Evolutionary conservation across 2,888 invertebrate species (phyloP).

Genomic region (Thumatha senex): DNA sequence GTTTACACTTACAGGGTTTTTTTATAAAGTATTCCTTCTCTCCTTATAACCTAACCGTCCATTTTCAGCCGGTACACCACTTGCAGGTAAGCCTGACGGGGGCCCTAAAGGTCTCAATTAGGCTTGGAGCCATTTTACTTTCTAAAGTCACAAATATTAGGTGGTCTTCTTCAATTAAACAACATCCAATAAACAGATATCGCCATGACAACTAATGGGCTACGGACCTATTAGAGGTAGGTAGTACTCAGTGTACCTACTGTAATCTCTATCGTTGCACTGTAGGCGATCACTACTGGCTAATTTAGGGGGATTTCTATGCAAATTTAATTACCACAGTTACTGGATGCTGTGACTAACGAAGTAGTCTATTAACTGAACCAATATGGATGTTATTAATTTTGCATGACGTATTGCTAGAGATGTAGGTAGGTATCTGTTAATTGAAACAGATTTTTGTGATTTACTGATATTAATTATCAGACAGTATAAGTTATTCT

Average conservation of each 20-base stretch:
- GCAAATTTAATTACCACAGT: conserved; percentile 68
- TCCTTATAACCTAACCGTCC: too few relatives aligned
- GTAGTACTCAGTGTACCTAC: conserved; percentile 19
- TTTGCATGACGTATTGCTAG: conserved; percentile 42
- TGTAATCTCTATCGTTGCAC: conserved; percentile 28
- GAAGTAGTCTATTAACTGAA: conserved; percentile 54
- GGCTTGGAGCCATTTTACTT: too few relatives aligned
- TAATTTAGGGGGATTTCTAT: conserved; percentile 73
- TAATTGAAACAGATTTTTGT: too few relatives aligned
- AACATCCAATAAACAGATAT: neutral
- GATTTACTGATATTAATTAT: too few relatives aligned
- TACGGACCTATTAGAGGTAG: conserved; percentile 12
- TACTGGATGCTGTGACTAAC: conserved; percentile 52
- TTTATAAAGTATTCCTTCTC: too few relatives aligned
- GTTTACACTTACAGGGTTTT: too few relatives aligned
- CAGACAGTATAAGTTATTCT: too few relatives aligned
- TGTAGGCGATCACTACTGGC: conserved; percentile 35
- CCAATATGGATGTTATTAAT: conserved; percentile 47
- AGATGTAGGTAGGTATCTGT: neutral
- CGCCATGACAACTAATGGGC: conserved; percentile 8
- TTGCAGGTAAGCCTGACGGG: too few relatives aligned
- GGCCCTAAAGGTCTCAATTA: too few relatives aligned
- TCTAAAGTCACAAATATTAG: neutral
- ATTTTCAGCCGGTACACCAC: too few relatives aligned
- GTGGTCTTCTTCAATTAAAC: neutral